These are phyloP conservation scores for Deilephila elpenor DNA, from an alignment of 2,888 invertebrate genomes.

Conservation along the genomic window DNA sequence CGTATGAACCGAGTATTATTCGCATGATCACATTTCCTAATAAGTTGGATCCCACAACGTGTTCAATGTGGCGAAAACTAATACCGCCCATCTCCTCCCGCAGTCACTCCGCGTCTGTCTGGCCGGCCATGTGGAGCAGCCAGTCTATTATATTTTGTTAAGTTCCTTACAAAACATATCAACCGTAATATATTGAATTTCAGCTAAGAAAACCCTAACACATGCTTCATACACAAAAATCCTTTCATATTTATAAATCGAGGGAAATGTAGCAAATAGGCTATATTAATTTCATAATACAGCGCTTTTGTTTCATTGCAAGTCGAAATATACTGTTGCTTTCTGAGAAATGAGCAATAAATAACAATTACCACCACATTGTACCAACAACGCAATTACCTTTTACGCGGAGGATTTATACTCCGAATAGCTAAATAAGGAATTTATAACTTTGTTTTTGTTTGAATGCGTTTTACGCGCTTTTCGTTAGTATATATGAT, in stretches of 20 bases:
- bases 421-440: conserved; percentile 41
- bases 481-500: background rate
- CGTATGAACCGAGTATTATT: conserved; percentile 80
- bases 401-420: conserved; percentile 45
- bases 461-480: conserved; percentile 34
- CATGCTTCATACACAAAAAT: conserved; percentile 32
- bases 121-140: conserved; percentile 61
- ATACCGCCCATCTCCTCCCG: conserved; percentile 65
- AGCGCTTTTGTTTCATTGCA: conserved; percentile 51
- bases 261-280: conserved; percentile 44
- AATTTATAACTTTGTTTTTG: conserved; percentile 40
- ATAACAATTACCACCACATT: conserved; percentile 56
- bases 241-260: conserved; percentile 39
- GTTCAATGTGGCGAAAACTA: conserved; percentile 79
- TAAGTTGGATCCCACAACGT: conserved; percentile 81
- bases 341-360: conserved; percentile 55
- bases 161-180: conserved; percentile 47
- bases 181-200: conserved; percentile 44
- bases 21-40: conserved; percentile 83
- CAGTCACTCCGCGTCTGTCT: conserved; percentile 64
- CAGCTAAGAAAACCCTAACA: conserved; percentile 38
- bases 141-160: conserved; percentile 61
- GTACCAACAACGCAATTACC: conserved; percentile 52
- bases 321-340: conserved; percentile 52
- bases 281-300: conserved; percentile 45